Percentiles rank a stretch among this genome's conserved stretches.
Conservation (phyloP, 2,113 vertebrate species). For the Tragelaphus scriptus region DNA sequence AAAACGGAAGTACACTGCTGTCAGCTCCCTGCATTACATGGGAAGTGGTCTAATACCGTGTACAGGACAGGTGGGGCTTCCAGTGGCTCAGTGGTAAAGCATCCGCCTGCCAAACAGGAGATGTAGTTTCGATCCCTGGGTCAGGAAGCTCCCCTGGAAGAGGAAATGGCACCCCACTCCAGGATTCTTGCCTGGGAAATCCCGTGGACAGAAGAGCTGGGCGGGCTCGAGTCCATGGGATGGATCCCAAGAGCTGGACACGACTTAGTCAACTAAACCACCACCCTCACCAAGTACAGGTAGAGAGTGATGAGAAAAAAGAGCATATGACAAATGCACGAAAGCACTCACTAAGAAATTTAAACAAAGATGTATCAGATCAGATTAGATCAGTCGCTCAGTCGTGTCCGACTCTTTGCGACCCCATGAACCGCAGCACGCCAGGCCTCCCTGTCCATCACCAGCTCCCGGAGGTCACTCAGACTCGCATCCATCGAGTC, state of each 20-base stretch:
- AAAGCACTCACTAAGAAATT: neutral
- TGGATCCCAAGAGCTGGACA: neutral
- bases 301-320: no score
- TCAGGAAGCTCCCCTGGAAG: neutral
- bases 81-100: neutral
- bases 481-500: no score
- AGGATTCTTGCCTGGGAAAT: neutral
- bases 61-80: neutral
- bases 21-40: neutral
- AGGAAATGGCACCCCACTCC: neutral
- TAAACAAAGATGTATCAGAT: fast-evolving
- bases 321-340: fast-evolving
- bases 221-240: fast-evolving
- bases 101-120: neutral
- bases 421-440: no score
- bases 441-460: no score
- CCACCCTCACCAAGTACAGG: neutral
- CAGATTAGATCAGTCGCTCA: no score
- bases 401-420: no score
- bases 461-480: no score
- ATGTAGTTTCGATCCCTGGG: neutral
- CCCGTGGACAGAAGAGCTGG: neutral
- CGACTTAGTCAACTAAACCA: neutral
- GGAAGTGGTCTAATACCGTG: fast-evolving
- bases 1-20: fast-evolving